These are phyloP conservation scores for Aphidius gifuensis DNA, from an alignment of 1,140 invertebrate species.

Conservation along the genomic window DNA sequence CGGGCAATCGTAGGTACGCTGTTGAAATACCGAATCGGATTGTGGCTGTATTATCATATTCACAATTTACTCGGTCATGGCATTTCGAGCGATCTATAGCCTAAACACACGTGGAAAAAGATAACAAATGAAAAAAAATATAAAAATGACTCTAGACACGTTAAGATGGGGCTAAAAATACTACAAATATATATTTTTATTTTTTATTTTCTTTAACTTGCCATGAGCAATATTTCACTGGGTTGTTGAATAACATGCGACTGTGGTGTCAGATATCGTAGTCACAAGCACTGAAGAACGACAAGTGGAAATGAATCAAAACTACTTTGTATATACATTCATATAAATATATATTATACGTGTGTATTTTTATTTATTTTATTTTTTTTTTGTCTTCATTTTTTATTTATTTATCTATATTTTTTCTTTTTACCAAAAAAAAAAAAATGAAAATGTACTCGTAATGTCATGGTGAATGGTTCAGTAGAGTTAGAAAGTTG, in stretches of 20 bases:
- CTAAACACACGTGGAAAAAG: too few species aligned
- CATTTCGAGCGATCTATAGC: not conserved
- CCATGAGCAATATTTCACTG: constrained; percentile 19
- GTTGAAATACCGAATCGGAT: constrained; percentile 51
- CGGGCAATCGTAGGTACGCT: constrained; percentile 49
- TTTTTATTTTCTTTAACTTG: constrained; percentile 1
- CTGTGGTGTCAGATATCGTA: constrained; percentile 22
- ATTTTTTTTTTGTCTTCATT: constrained; percentile 23
- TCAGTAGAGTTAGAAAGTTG: not conserved
- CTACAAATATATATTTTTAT: not conserved
- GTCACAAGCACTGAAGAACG: constrained; percentile 4
- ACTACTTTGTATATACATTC: not conserved
- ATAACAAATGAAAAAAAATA: too few species aligned
- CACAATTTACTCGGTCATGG: constrained; percentile 44
- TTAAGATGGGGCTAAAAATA: too few species aligned
- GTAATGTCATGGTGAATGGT: too few species aligned
- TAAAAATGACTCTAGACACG: too few species aligned
- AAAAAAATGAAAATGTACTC: not conserved
- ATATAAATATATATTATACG: not conserved
- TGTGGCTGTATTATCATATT: constrained; percentile 49
- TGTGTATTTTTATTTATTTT: not conserved
- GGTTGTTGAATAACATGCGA: constrained; percentile 4
- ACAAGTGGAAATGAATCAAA: not conserved
- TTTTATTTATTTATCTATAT: not conserved
- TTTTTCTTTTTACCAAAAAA: constrained; percentile 19